phyloP scores from a whole-genome alignment of 2,797 vertebrate species.

The Podarcis siculus region DNA sequence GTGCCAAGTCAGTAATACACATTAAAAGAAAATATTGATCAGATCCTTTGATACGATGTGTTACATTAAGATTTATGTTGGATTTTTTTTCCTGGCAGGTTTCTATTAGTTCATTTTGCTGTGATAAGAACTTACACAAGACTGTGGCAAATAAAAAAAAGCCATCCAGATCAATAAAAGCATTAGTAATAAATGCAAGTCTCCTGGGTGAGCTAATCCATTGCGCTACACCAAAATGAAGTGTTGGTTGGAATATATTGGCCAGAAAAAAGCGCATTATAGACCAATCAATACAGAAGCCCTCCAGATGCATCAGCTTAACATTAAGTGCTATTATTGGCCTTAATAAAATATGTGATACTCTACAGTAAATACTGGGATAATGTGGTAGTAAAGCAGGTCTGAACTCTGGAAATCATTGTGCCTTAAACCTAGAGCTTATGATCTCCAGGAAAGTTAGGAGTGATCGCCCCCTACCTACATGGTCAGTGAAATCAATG shows the following conservation, averaged over 20 bases:
- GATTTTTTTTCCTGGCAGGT: constrained; percentile 7
- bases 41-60: constrained; percentile 23
- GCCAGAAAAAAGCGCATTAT: constrained; percentile 41
- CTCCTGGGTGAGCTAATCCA: constrained; percentile 40
- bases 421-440: not conserved
- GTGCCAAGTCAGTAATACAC: constrained; percentile 33
- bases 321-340: constrained; percentile 40
- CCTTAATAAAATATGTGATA: constrained; percentile 35
- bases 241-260: constrained; percentile 57
- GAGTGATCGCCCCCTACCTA: not conserved
- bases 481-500: not conserved
- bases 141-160: constrained; percentile 57
- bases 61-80: constrained; percentile 17
- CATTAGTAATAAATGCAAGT: constrained; percentile 65
- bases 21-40: constrained; percentile 57
- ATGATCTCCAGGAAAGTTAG: not conserved
- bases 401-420: not conserved
- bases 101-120: constrained; percentile 43
- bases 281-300: constrained; percentile 40
- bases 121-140: constrained; percentile 37
- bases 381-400: not conserved
- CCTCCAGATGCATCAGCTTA: constrained; percentile 38
- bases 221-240: constrained; percentile 56
- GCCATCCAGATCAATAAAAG: constrained; percentile 63
- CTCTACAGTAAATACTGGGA: constrained; percentile 11